A percentile compares a stretch with the other conserved stretches of the same genome.
phyloP scores from a whole-genome alignment of 2,113 vertebrate species.

The Rhadina sibilatrix region DNA sequence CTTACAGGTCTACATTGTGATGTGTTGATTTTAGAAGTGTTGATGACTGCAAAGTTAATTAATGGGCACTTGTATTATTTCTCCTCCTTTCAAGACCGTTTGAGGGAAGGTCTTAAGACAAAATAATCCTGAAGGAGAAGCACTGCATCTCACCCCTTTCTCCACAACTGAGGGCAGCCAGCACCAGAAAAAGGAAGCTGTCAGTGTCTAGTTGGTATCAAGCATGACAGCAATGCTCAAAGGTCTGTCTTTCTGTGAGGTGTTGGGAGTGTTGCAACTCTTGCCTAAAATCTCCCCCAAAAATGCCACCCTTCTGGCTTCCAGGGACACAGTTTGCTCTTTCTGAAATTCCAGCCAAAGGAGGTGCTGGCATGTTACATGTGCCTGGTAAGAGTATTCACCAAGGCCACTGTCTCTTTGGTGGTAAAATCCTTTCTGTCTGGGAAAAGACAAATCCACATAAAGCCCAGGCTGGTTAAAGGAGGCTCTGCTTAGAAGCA shows the following conservation, averaged over 20 bases:
- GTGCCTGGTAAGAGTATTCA: not conserved
- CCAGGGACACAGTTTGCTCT: not conserved
- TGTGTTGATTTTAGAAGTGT: not conserved
- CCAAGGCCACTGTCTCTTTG: not conserved
- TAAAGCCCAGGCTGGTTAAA: not conserved
- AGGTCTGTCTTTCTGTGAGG: not conserved
- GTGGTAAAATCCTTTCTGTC: not conserved
- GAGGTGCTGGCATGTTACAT: not conserved
- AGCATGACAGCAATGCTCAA: not conserved
- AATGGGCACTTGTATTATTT: not conserved
- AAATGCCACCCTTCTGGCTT: not conserved
- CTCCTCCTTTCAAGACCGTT: not conserved
- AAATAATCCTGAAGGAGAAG: not conserved
- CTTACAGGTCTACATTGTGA: fast-evolving
- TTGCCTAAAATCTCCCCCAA: not conserved
- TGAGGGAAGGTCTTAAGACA: not conserved
- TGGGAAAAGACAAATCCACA: not conserved
- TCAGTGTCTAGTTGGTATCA: not conserved
- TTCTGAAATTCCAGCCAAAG: not conserved
- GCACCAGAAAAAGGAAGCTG: not conserved
- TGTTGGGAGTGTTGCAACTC: fast-evolving
- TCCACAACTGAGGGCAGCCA: not conserved
- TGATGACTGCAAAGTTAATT: not conserved
- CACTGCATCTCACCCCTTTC: not conserved
- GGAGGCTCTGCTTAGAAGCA: not conserved